Conservation (phyloP, 2,888 invertebrate species). For the Hypomecis atomaria region DNA sequence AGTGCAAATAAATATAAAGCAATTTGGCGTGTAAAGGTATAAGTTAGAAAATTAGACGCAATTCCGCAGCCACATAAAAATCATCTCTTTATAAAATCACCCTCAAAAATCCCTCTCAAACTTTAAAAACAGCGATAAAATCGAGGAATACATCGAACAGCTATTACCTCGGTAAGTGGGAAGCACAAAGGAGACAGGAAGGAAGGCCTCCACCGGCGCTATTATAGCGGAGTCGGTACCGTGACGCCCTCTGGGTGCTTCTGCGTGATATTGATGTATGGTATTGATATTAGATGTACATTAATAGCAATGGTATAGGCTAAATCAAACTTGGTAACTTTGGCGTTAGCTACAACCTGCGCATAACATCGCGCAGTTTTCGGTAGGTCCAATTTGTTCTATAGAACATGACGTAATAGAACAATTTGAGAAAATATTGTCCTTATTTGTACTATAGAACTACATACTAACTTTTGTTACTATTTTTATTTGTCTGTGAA, state of each 20-base stretch:
- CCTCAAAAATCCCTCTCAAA: conserved; percentile 6
- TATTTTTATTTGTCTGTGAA: no score
- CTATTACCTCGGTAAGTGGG: conserved; percentile 18
- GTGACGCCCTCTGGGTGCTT: conserved; percentile 11
- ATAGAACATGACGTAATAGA: no score
- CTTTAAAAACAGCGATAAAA: conserved; percentile 14
- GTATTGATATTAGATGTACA: conserved; percentile 4
- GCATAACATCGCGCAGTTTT: no score
- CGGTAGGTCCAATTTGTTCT: no score
- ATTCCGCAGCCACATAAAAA: neutral
- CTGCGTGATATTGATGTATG: conserved; percentile 16
- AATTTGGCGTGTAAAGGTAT: no score
- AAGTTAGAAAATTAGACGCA: no score
- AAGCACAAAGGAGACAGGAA: conserved; percentile 13
- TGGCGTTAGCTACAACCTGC: neutral
- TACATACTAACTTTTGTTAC: no score
- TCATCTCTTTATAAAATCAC: neutral
- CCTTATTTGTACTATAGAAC: no score
- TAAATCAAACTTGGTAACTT: neutral
- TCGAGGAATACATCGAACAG: conserved; percentile 16
- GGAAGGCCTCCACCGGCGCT: conserved; percentile 9
- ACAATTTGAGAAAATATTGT: no score
- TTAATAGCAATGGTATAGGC: neutral
- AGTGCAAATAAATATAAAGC: no score
- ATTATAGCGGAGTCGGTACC: neutral